phyloP scores from a whole-genome alignment of 2,888 invertebrate genomes.

The Hoplodrina ambigua region DNA sequence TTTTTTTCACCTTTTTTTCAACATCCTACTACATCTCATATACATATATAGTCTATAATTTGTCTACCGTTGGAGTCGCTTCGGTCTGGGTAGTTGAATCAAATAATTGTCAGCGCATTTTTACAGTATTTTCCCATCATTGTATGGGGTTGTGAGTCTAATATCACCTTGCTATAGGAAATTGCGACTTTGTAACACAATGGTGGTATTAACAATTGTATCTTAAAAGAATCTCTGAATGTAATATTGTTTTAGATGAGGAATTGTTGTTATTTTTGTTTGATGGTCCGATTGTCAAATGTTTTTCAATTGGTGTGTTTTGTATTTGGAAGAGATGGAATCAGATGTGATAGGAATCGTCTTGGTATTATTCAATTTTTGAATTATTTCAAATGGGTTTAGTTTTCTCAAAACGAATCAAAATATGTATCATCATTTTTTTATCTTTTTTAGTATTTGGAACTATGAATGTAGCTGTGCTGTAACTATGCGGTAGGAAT shows the following conservation, averaged over 20 bases:
- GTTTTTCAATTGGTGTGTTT: slow-evolving; percentile 20
- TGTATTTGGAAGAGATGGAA: background rate
- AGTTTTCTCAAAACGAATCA: no score
- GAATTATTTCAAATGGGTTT: background rate
- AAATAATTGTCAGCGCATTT: slow-evolving; percentile 73
- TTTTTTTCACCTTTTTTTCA: slow-evolving; percentile 49
- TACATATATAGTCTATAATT: slow-evolving; percentile 61
- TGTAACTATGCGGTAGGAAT: no score
- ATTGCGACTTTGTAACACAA: slow-evolving; percentile 65
- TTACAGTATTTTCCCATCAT: slow-evolving; percentile 71
- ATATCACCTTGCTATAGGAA: slow-evolving; percentile 67
- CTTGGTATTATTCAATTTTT: background rate
- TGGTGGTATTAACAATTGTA: slow-evolving; percentile 59
- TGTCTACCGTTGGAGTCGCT: slow-evolving; percentile 62
- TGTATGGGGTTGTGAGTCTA: slow-evolving; percentile 64
- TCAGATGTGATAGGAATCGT: slow-evolving; percentile 1
- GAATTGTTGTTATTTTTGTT: slow-evolving; percentile 50
- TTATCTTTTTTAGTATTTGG: no score
- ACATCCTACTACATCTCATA: slow-evolving; percentile 55
- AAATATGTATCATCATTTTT: no score
- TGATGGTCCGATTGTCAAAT: slow-evolving; percentile 56
- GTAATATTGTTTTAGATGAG: slow-evolving; percentile 66
- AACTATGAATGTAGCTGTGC: no score
- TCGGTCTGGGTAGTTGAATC: slow-evolving; percentile 73
- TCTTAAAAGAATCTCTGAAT: slow-evolving; percentile 59